Base-by-base conservation (phyloP, 2,888 invertebrate species). In the Brassicogethes aeneus region DNA sequence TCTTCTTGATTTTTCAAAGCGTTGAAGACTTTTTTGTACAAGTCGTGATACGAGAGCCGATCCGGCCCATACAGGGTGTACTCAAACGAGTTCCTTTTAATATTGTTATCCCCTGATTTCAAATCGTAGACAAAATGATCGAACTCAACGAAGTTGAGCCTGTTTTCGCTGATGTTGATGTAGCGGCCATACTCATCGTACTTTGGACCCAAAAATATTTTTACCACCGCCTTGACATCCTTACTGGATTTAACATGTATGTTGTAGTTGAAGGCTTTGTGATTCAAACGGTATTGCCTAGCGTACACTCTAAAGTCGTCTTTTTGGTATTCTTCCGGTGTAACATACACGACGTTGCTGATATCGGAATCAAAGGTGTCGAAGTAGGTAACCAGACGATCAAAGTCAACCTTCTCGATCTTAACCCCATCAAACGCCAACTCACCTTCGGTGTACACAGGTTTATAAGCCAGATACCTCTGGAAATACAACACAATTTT, bases 131-230 rank as follows among this genome's bases (percentile, higher is more conserved):
- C 47, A 71, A 83, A 74, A 43, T 64, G 62, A 59, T 82, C 82
- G 16, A 81, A 61, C 59, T 76, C 71, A 45, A 76, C 73, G 57
- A 80, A 80, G 60, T 79, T 74, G 54, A 70, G 65, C 61, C 75
- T 72, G 60, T 73, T 75, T 12, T 77, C 68, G 45, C 73, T 70
- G 12, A 82, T 57, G 44, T 66, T 64, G 15, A 77, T 56, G 16
- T 67, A 65, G 46, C 70, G 72, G 34, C 72, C 73, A 35, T 72
- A 70, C 48, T 72, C 69, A 55, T 82, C 77, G 57, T 76, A 79
- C 64, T 81, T 83, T 3, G 85, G 85, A 47, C 80, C 84, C 29
- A 84, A 55, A 73, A 79, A 85, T 15, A 82, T 65, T 51, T 78
- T 78, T 41, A 85, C 62, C 10, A 75, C 70, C 2, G 75, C 80